Evolutionary conservation across 2,797 vertebrate genomes (phyloP).

Genomic region (Pyrocephalus nanus): DNA sequence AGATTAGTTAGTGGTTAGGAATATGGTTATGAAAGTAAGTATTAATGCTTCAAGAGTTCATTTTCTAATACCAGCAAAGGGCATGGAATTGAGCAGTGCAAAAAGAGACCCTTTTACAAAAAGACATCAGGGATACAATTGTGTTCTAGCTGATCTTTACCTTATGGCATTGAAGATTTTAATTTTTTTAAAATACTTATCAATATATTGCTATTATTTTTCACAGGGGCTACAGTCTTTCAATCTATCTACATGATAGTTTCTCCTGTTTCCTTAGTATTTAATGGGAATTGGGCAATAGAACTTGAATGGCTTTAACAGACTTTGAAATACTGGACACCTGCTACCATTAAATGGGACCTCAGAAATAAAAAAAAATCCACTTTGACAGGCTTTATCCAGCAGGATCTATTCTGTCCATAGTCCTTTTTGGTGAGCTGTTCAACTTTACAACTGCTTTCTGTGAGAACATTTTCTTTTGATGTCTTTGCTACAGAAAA

Average conservation of each 20-base stretch:
- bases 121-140: neutral
- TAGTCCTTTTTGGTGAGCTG: neutral
- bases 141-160: neutral
- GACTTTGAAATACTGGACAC: neutral
- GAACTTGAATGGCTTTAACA: neutral
- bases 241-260: neutral
- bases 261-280: neutral
- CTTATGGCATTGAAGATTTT: neutral
- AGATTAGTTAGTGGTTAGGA: neutral
- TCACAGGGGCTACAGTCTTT: neutral
- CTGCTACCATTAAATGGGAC: neutral
- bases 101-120: neutral
- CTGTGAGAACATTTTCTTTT: neutral
- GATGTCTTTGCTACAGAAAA: conserved; percentile 61
- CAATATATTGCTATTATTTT: neutral
- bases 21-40: neutral
- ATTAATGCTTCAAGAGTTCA: neutral
- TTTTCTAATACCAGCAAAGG: neutral
- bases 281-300: neutral
- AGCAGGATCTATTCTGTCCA: neutral
- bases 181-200: neutral
- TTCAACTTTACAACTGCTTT: neutral
- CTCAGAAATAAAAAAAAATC: neutral
- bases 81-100: neutral
- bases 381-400: neutral